Evolutionary conservation across 1,140 invertebrate genomes (phyloP), one percentile per base, ranked within the genome.

Genomic region (Eriocheir sinensis): DNA sequence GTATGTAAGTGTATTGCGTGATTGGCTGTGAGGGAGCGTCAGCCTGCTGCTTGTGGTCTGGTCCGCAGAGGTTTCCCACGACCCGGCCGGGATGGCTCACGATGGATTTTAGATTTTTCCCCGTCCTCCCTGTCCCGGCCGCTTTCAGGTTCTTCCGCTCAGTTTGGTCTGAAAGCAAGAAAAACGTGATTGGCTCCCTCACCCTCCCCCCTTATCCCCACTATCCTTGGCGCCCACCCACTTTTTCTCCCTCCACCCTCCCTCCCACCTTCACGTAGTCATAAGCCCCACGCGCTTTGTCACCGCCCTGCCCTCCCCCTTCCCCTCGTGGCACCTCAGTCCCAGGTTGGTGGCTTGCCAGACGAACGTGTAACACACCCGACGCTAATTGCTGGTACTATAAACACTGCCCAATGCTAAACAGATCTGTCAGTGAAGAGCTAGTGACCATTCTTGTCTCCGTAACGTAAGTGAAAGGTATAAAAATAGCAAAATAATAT

Each of bases 171-270:
- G 48, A 72, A 72, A 72, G 60, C 60, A 72, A 72, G 48, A 72
- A 72, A 72, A 72, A 72, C 60, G 60, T 72, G 60, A 72, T 72
- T 72, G 60, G 60, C 60, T n/a, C n/a, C n/a, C n/a, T n/a, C 60
- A 72, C 21, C 60, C 60, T n/a, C 27, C 44, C 6, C 60, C 60
- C 60, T n/a, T 21, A 6, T 1, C 60, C 27, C 60, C 6, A n/a
- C n/a, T n/a, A n/a, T 9, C 12, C 60, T n/a, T 72, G 3, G 9
- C 0, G 60, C 60, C n/a, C 12, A 27, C 60, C 60, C 27, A 4
- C 44, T 15, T 15, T 48, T 15, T 8, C 44, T 48, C 44, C 44
- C n/a, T n/a, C 15, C 27, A 4, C 21, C 60, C 60, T 72, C 60
- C 60, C 60, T 4, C 60, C 60, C 2, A 21, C 60, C 60, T 72